Conservation (phyloP, 2,797 vertebrate genomes). For the Sebastes nivosus region DNA sequence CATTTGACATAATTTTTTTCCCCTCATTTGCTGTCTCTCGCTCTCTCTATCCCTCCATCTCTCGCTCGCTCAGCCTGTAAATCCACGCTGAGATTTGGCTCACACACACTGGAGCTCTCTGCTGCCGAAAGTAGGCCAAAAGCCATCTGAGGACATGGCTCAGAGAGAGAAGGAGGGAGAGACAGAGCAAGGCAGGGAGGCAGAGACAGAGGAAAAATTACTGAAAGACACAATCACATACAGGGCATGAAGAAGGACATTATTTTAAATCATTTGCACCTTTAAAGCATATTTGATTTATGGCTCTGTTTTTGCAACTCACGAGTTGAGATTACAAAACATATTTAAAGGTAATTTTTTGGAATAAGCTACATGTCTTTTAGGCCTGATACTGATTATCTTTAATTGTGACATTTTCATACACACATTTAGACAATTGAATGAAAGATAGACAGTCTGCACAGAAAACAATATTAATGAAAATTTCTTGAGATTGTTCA, state of each 20-base stretch:
- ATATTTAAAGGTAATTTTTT: not conserved
- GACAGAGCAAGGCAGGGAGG: slow-evolving; percentile 9
- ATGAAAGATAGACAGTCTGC: not conserved
- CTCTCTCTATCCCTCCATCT: slow-evolving; percentile 38
- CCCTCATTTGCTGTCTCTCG: slow-evolving; percentile 25
- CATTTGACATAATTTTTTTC: slow-evolving; percentile 11
- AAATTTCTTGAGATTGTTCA: not conserved
- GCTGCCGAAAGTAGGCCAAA: slow-evolving; percentile 73
- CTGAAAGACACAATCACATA: not conserved
- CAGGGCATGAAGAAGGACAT: not conserved
- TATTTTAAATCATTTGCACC: not conserved
- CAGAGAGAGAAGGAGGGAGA: slow-evolving; percentile 22
- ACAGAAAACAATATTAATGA: not conserved
- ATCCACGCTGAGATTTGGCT: slow-evolving; percentile 76
- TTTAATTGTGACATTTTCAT: not conserved
- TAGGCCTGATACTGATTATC: not conserved
- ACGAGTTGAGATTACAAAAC: not conserved
- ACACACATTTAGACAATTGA: not conserved
- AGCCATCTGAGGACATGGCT: slow-evolving; percentile 69
- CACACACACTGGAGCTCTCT: slow-evolving; percentile 61
- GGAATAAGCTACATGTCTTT: not conserved
- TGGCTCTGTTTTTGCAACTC: not conserved
- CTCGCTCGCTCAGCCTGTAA: slow-evolving; percentile 52
- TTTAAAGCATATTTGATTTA: not conserved
- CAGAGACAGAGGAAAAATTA: not conserved